Percentiles rank a stretch among this genome's conserved stretches.
phyloP scores from a whole-genome alignment of 2,113 vertebrate genomes.

The Setophaga coronata region DNA sequence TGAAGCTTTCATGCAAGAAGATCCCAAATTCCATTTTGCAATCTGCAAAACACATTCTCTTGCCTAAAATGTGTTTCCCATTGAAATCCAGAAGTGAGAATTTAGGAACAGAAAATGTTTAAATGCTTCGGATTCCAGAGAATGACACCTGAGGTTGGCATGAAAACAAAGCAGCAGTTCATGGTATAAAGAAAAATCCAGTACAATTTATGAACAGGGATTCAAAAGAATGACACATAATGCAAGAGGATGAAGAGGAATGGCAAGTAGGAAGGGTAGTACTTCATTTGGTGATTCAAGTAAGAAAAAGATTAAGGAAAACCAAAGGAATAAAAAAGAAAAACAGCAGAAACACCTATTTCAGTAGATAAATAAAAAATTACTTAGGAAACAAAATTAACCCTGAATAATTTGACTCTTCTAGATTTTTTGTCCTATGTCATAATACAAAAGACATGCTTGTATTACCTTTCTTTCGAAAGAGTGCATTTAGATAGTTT shows the following conservation, averaged over 20 bases:
- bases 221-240: neutral
- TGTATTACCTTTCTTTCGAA: conserved; percentile 94
- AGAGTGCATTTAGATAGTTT: conserved; percentile 97
- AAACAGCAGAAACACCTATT: neutral
- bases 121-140: neutral
- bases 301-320: neutral
- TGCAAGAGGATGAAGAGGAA: neutral
- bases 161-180: neutral
- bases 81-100: neutral
- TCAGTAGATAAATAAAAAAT: neutral
- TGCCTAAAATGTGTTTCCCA: neutral
- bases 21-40: neutral
- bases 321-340: neutral
- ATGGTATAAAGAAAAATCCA: neutral
- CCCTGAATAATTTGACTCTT: neutral
- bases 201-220: neutral
- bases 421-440: neutral
- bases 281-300: neutral
- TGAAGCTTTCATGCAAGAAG: neutral
- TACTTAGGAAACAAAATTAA: neutral
- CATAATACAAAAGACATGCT: neutral
- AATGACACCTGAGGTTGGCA: neutral
- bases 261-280: neutral
- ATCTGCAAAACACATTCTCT: neutral
- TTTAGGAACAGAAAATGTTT: neutral